phyloP scores from a whole-genome alignment of 1,140 invertebrate genomes.

The Macrotrachela quadricornifera region DNA sequence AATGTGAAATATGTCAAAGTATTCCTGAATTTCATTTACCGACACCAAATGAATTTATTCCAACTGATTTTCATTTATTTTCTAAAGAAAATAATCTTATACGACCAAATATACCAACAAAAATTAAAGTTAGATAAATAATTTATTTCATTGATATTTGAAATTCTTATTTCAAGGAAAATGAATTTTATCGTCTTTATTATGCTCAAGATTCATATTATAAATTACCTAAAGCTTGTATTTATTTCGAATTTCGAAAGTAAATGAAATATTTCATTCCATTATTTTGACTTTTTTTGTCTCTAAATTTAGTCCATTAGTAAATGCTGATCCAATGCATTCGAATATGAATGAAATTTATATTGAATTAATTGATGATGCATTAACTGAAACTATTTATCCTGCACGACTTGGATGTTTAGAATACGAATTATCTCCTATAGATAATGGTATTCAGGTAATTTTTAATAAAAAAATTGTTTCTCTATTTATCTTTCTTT shows the following conservation, averaged over 20 bases:
- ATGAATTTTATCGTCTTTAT: background rate
- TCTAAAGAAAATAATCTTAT: too few relatives aligned
- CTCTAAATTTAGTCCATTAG: constrained; percentile 48
- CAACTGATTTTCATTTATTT: background rate
- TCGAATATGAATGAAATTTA: constrained; percentile 62
- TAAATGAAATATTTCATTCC: constrained; percentile 8
- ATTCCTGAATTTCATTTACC: background rate
- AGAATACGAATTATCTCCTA: constrained; percentile 50
- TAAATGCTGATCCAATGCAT: constrained; percentile 60
- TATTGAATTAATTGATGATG: constrained; percentile 53
- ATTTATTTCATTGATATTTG: background rate
- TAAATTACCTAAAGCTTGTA: background rate
- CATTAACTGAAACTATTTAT: constrained; percentile 73
- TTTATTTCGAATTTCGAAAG: constrained; percentile 4
- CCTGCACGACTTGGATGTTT: constrained; percentile 67
- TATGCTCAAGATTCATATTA: constrained; percentile 6
- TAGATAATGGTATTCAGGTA: constrained; percentile 58
- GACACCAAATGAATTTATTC: background rate
- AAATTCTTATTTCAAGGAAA: background rate
- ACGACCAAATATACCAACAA: too few relatives aligned
- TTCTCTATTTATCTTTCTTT: background rate
- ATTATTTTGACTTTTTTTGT: constrained; percentile 12
- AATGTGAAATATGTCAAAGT: background rate
- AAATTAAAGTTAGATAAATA: too few relatives aligned
- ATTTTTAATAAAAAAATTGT: constrained; percentile 27